phyloP scores from a whole-genome alignment of 2,113 vertebrate species.

The Prochilodus magdalenae region DNA sequence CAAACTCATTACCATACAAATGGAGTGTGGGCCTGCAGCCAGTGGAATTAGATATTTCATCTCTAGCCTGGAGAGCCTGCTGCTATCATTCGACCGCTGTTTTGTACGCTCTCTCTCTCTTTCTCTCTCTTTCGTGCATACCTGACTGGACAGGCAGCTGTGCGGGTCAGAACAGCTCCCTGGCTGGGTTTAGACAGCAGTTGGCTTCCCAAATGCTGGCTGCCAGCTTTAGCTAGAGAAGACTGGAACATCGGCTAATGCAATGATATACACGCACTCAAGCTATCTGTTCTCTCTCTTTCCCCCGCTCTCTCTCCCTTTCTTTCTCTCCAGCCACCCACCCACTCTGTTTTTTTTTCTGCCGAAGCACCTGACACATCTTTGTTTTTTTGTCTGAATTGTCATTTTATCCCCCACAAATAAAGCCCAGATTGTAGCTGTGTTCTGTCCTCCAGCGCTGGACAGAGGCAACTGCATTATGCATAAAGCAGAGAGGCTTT shows the following conservation, averaged over 20 bases:
- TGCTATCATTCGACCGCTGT: conserved; percentile 59
- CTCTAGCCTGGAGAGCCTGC: conserved; percentile 67
- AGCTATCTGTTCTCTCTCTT: conserved; percentile 45
- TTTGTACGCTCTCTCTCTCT: conserved; percentile 67
- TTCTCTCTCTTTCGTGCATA: conserved; percentile 46
- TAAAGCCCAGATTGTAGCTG: conserved; percentile 43
- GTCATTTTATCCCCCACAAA: conserved; percentile 58
- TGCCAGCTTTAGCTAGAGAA: conserved; percentile 19
- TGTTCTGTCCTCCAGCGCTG: conserved; percentile 63
- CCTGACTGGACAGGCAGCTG: conserved; percentile 51
- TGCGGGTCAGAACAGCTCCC: conserved; percentile 42
- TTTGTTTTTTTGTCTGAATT: conserved; percentile 44
- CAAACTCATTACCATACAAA: conserved; percentile 85
- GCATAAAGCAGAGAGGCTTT: conserved; percentile 68
- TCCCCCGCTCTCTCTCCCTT: conserved; percentile 42
- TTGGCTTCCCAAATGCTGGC: conserved; percentile 24
- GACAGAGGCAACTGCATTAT: conserved; percentile 60
- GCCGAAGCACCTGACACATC: conserved; percentile 59
- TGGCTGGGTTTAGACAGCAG: conserved; percentile 34
- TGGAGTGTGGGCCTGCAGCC: conserved; percentile 78
- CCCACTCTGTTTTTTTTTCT: conserved; percentile 73
- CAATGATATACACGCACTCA: conserved; percentile 21
- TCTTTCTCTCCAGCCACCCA: conserved; percentile 55
- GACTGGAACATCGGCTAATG: conserved; percentile 33
- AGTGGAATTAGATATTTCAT: conserved; percentile 84